phyloP scores from a whole-genome alignment of 2,797 vertebrate genomes.

The Centroberyx gerrardi region DNA sequence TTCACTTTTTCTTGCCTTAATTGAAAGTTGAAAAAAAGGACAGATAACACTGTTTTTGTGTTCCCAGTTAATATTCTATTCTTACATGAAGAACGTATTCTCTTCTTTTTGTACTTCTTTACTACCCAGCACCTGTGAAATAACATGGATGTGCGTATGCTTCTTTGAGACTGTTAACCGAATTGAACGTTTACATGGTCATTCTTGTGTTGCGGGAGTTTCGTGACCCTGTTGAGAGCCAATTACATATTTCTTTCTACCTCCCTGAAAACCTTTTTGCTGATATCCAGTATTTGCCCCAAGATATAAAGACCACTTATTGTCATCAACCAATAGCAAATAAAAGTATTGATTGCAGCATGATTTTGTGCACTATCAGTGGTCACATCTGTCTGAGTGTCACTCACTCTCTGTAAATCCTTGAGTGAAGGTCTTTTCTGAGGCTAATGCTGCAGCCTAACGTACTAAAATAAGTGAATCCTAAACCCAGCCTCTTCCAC shows the following conservation, averaged over 20 bases:
- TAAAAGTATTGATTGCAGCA: too few relatives aligned
- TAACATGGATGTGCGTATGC: too few relatives aligned
- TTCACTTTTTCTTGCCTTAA: neutral
- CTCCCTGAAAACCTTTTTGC: neutral
- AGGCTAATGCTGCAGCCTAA: slow-evolving; percentile 2
- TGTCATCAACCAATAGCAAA: too few relatives aligned
- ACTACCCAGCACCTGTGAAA: too few relatives aligned
- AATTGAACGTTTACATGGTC: neutral
- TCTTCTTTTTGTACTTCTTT: too few relatives aligned
- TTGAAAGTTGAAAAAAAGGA: neutral
- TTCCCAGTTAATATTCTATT: too few relatives aligned
- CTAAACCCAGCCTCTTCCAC: neutral
- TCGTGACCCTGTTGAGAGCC: neutral
- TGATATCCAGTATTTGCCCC: too few relatives aligned
- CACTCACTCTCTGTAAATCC: neutral
- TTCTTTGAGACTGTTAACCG: neutral
- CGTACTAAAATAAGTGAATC: neutral
- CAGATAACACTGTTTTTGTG: too few relatives aligned
- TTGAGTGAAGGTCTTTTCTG: neutral
- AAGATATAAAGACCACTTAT: too few relatives aligned
- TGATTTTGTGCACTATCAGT: neutral
- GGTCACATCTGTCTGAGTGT: neutral
- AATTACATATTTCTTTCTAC: neutral
- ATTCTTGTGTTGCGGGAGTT: neutral
- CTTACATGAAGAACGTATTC: too few relatives aligned